A percentile compares a stretch with the other conserved stretches of the same genome.
These are phyloP conservation scores for Agrotis clavis DNA, from an alignment of 2,888 invertebrate genomes.

Conservation along the genomic window DNA sequence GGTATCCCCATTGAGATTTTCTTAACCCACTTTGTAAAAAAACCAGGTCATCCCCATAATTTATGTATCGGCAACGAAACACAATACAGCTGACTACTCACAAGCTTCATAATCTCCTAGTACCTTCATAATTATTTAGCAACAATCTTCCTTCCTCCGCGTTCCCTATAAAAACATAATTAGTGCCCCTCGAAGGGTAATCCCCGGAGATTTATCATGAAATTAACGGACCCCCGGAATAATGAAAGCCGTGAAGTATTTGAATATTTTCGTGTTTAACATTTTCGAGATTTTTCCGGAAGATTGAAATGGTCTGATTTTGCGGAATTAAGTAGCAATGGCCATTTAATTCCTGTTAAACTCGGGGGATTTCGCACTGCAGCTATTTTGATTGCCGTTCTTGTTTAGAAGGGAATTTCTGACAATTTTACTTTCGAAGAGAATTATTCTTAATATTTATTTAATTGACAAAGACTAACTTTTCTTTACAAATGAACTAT, in stretches of 20 bases:
- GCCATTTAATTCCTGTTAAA: constrained; percentile 21
- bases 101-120: constrained; percentile 30
- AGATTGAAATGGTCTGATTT: constrained; percentile 40
- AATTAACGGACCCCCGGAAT: constrained; percentile 72
- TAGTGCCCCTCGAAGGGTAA: constrained; percentile 72
- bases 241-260: constrained; percentile 63
- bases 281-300: constrained; percentile 52
- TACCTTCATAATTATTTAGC: constrained; percentile 58
- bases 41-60: not conserved
- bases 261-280: constrained; percentile 66
- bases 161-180: constrained; percentile 73
- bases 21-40: not conserved
- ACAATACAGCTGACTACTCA: constrained; percentile 20
- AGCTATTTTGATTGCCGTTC: not conserved
- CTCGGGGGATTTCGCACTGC: not conserved
- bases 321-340: constrained; percentile 18
- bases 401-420: not conserved
- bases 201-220: constrained; percentile 72
- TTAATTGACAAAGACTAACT: not conserved
- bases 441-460: not conserved
- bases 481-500: not conserved
- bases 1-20: no score
- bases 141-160: constrained; percentile 63
- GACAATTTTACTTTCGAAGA: not conserved
- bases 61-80: constrained; percentile 21